Conservation (phyloP, 2,888 invertebrate genomes). For the Halictus quadricinctus region DNA sequence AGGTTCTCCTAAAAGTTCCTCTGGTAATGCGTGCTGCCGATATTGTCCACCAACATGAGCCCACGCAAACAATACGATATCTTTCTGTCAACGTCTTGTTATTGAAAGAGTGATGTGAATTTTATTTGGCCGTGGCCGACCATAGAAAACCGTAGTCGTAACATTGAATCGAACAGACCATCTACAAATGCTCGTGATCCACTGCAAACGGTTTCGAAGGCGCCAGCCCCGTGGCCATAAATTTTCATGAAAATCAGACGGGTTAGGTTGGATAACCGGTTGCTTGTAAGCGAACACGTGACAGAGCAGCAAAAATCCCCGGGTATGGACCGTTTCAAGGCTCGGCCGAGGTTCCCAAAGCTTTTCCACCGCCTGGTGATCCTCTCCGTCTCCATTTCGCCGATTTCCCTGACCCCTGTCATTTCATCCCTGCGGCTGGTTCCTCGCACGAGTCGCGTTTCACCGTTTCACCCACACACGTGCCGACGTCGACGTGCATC, state of each 20-base stretch:
- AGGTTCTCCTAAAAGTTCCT: no score
- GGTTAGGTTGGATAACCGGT: background rate
- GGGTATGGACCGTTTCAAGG: background rate
- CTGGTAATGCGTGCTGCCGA: no score
- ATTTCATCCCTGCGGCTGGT: background rate
- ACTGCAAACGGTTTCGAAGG: background rate
- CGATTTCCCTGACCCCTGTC: background rate
- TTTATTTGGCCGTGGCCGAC: background rate
- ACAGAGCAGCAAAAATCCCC: background rate
- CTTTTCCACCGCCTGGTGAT: background rate
- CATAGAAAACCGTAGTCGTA: background rate
- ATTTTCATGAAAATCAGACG: slow-evolving; percentile 2
- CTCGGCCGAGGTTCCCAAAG: background rate
- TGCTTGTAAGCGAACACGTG: slow-evolving; percentile 1
- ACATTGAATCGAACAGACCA: background rate
- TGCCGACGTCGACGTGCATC: background rate
- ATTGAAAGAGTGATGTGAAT: no score
- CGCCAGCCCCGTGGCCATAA: background rate
- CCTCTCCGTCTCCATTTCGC: slow-evolving; percentile 13
- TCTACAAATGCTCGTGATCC: background rate
- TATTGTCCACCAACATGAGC: no score
- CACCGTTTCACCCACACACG: background rate
- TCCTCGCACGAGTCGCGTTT: background rate
- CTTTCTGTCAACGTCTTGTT: no score
- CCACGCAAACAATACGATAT: no score